Base-by-base conservation (phyloP, 2,797 vertebrate species). In the Discoglossus pictus region DNA sequence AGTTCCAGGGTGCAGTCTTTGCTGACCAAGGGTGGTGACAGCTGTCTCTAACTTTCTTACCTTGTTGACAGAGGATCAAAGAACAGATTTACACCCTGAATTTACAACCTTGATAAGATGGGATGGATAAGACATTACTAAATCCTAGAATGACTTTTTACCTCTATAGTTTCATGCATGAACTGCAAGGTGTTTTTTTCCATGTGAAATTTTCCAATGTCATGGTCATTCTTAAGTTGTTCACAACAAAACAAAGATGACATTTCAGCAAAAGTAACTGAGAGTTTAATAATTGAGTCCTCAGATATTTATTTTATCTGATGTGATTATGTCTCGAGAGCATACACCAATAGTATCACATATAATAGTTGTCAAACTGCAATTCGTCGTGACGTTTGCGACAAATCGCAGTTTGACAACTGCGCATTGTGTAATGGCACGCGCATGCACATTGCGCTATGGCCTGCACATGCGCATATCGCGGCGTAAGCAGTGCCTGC, bases 41-140 rank as follows among this genome's bases (percentile, higher is more conserved):
- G 78, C 80, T 88, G 81, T 80, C 83, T 83, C 79, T 67, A 79
- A 76, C 82, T 86, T 82, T 81, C 80, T 69, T 80, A 67, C 23
- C 0, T 62, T 87, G 82, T 86, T 89, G 84, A 89, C 85, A 82
- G 79, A 82, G 73, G 87, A 91, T 90, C 88, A 90, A 89, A 91
- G 89, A 86, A 82, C 85, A 89, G 86, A 87, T 91, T 87, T 83
- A 83, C 80, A 76, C 83, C 83, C 43, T 73, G 71, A 84, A 89
- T 90, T 71, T 71, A 83, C 79, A 74, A 82, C 83, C 27, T 73
- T 70, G 86, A 88, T 90, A 87, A 89, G 84, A 87, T 80, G 0
- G 6, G 54, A 58, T 10, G 72, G 83, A 85, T 82, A 83, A 85
- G 80, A 75, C 48, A 38, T 67, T 72, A 72, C 16, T 11, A 75